Conservation (phyloP, 2,797 vertebrate species). For the Cossypha heuglini region DNA sequence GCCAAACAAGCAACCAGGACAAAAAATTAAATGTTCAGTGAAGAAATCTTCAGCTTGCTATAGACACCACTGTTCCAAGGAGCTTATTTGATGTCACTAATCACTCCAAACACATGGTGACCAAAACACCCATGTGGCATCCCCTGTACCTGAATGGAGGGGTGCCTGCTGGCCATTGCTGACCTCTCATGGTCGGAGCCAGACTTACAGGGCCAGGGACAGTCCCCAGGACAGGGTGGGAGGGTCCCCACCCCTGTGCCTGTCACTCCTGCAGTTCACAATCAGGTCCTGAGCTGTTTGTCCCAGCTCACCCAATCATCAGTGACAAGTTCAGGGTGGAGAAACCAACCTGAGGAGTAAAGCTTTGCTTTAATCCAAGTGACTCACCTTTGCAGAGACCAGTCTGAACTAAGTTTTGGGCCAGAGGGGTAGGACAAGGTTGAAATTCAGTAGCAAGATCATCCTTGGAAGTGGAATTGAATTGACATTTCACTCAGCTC, state of each 20-base stretch:
- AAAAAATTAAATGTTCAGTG: neutral
- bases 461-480: neutral
- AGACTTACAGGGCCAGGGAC: neutral
- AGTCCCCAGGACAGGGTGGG: neutral
- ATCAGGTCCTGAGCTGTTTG: neutral
- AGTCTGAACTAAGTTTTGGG: neutral
- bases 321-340: neutral
- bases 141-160: neutral
- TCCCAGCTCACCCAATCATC: neutral
- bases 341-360: neutral
- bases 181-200: slow-evolving; percentile 44
- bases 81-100: neutral
- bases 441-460: neutral
- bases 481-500: neutral
- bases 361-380: neutral
- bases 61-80: neutral
- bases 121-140: neutral
- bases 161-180: slow-evolving; percentile 13
- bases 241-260: neutral
- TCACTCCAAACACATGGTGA: neutral
- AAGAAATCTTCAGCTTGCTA: neutral
- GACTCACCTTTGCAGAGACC: neutral
- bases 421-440: neutral
- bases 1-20: neutral
- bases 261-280: neutral